Evolutionary conservation across 2,113 vertebrate genomes (phyloP).

Genomic region (Thinocorus orbignyianus): DNA sequence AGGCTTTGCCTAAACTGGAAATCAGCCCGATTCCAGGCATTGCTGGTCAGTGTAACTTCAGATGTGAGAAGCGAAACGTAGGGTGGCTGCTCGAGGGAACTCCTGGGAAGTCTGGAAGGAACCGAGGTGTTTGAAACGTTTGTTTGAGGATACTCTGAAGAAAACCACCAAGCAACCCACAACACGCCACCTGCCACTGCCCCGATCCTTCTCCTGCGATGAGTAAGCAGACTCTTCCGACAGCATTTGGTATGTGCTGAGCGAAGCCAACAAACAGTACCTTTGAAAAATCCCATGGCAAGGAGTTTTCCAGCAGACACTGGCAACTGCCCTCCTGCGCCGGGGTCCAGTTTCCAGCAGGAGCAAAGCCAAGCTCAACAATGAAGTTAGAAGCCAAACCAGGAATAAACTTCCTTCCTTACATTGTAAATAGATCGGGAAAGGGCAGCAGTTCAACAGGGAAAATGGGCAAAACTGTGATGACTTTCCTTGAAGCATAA

Average conservation of each 20-base stretch:
- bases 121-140: background rate
- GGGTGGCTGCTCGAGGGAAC: background rate
- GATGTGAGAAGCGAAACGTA: background rate
- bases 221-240: background rate
- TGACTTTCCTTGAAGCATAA: background rate
- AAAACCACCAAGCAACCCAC: background rate
- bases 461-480: background rate
- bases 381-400: conserved; percentile 3
- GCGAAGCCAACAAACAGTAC: background rate
- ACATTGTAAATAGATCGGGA: conserved; percentile 9
- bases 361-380: conserved; percentile 33
- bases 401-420: conserved; percentile 41
- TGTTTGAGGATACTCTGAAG: background rate
- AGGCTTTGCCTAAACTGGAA: background rate
- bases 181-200: background rate
- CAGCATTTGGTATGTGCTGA: background rate
- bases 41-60: background rate
- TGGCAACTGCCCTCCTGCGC: background rate
- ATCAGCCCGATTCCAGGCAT: background rate
- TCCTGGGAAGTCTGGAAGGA: background rate
- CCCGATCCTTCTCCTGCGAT: background rate
- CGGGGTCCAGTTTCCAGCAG: background rate
- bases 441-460: conserved; percentile 22
- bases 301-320: conserved; percentile 34
- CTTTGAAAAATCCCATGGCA: background rate